Evolutionary conservation across 2,888 invertebrate genomes (phyloP).

Genomic region (Hyppa rectilinea): DNA sequence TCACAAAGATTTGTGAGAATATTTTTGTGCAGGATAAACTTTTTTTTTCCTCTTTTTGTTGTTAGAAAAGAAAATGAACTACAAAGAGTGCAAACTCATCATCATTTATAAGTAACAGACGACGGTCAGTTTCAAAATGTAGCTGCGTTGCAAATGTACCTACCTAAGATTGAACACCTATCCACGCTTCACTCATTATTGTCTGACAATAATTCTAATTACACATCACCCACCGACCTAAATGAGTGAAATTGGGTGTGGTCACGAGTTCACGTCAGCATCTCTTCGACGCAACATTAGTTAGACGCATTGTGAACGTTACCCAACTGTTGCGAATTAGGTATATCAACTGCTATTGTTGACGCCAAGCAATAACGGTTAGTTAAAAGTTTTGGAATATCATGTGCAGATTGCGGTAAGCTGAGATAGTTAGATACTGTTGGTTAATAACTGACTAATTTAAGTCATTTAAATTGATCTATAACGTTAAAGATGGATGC

Average conservation of each 20-base stretch:
- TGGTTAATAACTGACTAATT: constrained; percentile 20
- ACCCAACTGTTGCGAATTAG: constrained; percentile 57
- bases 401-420: constrained; percentile 47
- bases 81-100: neutral
- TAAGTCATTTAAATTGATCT: neutral
- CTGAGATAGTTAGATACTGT: constrained; percentile 6
- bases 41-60: too few species aligned
- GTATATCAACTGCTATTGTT: constrained; percentile 56
- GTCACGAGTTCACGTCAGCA: constrained; percentile 32
- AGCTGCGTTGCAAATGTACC: neutral
- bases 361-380: constrained; percentile 34
- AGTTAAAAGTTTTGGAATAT: constrained; percentile 62
- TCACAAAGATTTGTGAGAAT: too few species aligned
- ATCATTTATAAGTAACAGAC: neutral
- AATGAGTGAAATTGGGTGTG: constrained; percentile 63
- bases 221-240: constrained; percentile 40
- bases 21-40: neutral
- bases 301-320: constrained; percentile 51
- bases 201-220: constrained; percentile 32
- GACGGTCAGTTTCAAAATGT: neutral
- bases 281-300: constrained; percentile 30
- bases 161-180: neutral
- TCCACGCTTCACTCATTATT: constrained; percentile 9
- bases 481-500: neutral
- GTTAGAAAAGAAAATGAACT: neutral